These are phyloP conservation scores for Tiliqua scincoides DNA, from an alignment of 2,113 vertebrate genomes.

Conservation along the genomic window DNA sequence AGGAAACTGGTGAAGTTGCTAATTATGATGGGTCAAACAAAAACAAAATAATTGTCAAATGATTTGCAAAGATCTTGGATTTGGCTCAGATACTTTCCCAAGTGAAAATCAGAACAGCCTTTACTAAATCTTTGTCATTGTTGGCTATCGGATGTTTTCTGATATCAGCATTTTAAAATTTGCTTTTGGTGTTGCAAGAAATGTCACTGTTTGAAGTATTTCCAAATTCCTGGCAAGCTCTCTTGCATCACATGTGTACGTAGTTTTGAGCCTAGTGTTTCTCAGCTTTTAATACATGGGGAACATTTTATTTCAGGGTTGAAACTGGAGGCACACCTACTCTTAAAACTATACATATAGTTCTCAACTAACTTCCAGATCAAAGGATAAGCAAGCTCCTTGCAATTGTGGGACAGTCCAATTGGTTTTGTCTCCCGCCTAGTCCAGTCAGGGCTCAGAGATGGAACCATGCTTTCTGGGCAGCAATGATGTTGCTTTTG, in stretches of 20 bases:
- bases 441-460: no score
- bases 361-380: neutral
- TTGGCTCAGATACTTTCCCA: constrained; percentile 49
- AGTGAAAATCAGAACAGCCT: constrained; percentile 56
- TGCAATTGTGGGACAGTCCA: neutral
- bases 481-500: neutral
- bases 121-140: neutral
- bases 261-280: neutral
- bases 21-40: constrained; percentile 50
- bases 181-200: neutral
- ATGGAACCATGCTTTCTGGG: neutral
- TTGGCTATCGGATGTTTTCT: neutral
- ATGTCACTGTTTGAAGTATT: neutral
- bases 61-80: constrained; percentile 56
- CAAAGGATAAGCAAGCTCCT: neutral
- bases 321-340: neutral
- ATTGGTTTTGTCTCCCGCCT: neutral
- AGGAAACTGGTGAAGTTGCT: constrained; percentile 53
- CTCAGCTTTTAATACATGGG: neutral
- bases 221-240: neutral
- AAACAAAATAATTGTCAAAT: constrained; percentile 61
- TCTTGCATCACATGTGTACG: neutral
- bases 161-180: neutral
- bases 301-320: neutral
- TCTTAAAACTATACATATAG: neutral